phyloP scores from a whole-genome alignment of 2,888 invertebrate genomes.

The Gryllus longicercus region DNA sequence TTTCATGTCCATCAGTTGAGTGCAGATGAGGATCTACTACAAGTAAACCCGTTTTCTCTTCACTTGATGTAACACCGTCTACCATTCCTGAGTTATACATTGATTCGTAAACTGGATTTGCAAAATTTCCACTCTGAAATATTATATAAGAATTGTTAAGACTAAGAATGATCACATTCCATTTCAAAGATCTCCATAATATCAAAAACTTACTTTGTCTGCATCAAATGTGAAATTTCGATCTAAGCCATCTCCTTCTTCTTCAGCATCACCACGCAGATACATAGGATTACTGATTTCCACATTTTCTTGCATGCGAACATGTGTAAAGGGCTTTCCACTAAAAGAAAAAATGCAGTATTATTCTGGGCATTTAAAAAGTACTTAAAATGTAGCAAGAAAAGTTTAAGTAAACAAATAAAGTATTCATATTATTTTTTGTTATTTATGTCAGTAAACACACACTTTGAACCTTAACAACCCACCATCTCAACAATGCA shows the following conservation, averaged over 20 bases:
- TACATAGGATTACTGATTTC: slow-evolving; percentile 86
- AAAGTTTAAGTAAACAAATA: no score
- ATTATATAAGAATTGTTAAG: slow-evolving; percentile 11
- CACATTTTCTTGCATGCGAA: slow-evolving; percentile 77
- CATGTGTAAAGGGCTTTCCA: slow-evolving; percentile 69
- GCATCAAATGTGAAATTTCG: slow-evolving; percentile 55
- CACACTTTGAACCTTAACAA: no score
- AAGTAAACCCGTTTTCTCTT: slow-evolving; percentile 48
- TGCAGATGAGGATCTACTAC: background rate
- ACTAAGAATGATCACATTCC: no score
- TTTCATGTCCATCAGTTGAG: background rate
- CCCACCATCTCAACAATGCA: no score
- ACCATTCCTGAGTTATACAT: slow-evolving; percentile 55
- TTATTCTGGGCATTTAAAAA: no score
- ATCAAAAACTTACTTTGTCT: slow-evolving; percentile 46
- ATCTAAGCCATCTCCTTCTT: slow-evolving; percentile 53
- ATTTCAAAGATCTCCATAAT: background rate
- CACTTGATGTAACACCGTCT: slow-evolving; percentile 47
- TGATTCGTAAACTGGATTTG: slow-evolving; percentile 82
- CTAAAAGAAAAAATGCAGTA: slow-evolving; percentile 25
- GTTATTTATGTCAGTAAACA: no score
- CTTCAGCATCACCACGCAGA: slow-evolving; percentile 67
- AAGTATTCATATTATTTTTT: no score
- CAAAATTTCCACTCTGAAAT: slow-evolving; percentile 67
- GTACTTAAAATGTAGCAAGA: no score